A percentile compares a stretch with the other conserved stretches of the same genome.
Evolutionary conservation across 2,113 vertebrate genomes (phyloP).

Genomic region (Pseudopipra pipra): DNA sequence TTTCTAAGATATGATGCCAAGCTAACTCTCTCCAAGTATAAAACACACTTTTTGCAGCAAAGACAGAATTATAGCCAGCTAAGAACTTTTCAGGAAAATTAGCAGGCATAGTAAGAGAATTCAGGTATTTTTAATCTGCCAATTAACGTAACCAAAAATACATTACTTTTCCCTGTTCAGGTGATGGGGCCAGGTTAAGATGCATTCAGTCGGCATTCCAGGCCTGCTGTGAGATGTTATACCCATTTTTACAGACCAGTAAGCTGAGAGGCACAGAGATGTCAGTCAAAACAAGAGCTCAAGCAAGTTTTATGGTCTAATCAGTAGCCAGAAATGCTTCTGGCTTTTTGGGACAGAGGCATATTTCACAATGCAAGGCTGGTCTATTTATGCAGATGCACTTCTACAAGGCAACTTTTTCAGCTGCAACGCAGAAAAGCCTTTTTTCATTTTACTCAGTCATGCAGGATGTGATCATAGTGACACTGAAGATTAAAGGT

Average conservation of each 20-base stretch:
- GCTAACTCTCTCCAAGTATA: background rate
- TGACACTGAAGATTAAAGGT: background rate
- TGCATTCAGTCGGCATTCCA: background rate
- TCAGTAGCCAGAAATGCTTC: background rate
- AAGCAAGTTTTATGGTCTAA: background rate
- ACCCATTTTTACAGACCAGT: background rate
- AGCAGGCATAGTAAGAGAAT: background rate
- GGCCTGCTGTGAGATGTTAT: background rate
- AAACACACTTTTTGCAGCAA: background rate
- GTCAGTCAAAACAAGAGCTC: background rate
- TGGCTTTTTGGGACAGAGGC: background rate
- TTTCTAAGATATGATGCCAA: background rate
- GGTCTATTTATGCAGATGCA: background rate
- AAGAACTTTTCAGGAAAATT: background rate
- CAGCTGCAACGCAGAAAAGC: background rate
- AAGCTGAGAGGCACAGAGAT: background rate
- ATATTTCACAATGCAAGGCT: background rate
- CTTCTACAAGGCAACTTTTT: background rate
- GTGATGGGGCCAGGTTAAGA: background rate
- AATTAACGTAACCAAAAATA: background rate
- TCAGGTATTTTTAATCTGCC: background rate
- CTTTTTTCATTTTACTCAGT: background rate
- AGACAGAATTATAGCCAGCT: background rate
- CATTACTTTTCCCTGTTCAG: background rate
- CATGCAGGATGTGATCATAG: background rate